Base-by-base conservation (phyloP, 1,140 invertebrate genomes). In the Sminthurinus signatus region DNA sequence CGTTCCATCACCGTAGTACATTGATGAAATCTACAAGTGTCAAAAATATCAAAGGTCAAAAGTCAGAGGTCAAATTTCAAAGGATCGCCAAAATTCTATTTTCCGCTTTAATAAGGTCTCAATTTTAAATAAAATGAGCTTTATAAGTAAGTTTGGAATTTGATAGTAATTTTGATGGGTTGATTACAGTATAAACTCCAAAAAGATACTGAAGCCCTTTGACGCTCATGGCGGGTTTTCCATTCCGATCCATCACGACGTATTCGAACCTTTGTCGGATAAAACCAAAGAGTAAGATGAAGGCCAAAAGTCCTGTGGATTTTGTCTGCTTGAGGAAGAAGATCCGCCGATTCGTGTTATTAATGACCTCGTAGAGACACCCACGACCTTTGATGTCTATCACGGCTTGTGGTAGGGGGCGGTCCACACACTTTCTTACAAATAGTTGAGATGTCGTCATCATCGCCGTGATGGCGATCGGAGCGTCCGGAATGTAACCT, bases 281-380 rank as follows among this genome's bases (percentile, higher is more conserved):
- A 19, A 56, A 56, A 5, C 54, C 54, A 2, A 3, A 36, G 8
- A 56, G 36, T 2, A 56, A 17, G 19, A 56, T 3, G 14, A 56
- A 19, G 5, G 36, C 10, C 31, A 3, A 27, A n/a, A 31, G 10
- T 5, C 5, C 3, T 8, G 54, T 56, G n/a, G 19, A 36, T 25
- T 25, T 39, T 12, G 54, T 56, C 21, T 56, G 54, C 23, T n/a
- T 19, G 2, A 56, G n/a, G 23, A 39, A 56, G 21, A 56, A 56
- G 2, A 56, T 56, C n/a, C 31, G 3, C 21, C 23, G 29, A 19
- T 56, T 42, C 19, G 2, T 23, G n/a, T 56, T 19, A 28, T 56
- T 56, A 14, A 32, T 2, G 5, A 56, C 29, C 21, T 56, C 54
- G 8, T 21, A 3, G 8, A 56, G 14, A 39, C 27, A 10, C 29